Base-by-base conservation (phyloP, 2,797 vertebrate genomes). In the Tympanoctomys barrerae region DNA sequence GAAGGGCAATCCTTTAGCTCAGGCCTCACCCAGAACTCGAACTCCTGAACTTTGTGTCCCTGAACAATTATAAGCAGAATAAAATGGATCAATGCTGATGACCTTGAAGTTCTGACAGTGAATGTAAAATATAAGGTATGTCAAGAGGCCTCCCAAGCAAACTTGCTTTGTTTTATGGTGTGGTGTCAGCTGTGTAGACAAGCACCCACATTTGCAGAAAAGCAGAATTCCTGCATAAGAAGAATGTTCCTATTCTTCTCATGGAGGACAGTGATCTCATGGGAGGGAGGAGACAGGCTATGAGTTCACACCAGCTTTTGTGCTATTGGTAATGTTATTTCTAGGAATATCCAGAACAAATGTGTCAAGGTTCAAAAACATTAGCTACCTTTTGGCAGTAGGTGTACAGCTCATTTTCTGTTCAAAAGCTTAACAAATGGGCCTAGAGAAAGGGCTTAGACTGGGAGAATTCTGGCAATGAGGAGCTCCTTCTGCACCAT, bases 321-420 rank as follows among this genome's bases (percentile, higher is more conserved):
- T 11, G 64, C 1, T 42, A 33, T 36, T 46, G 92, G 36, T 64
- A 39, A 75, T 87, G 46, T 82, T 54, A 33, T 79, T 93, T 83
- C 70, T 81, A 24, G 75, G 88, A 77, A 64, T 64, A 92, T 33
- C 59, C 52, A 33, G 64, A 90, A 71, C 10, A 64, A 90, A 86
- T 61, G 13, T 75, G 59, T 79, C 77, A n/a, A 68, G 57, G 24
- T 68, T 26, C 39, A 42, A 49, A 46, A 66, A 68, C 18, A 64
- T 61, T 78, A 70, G 31, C 73, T 90, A 46, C 59, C 75, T 62
- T 16, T 87, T 39, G 49, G 77, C 46, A 83, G 62, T n/a, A 85
- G 61, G 28, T 8, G 10, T 12, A 54, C 14, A n/a, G 12, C 49
- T 62, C 89, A 64, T 80, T 87, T 94, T 39, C 70, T 61, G 22